These are phyloP conservation scores for Conus canariensis DNA, from an alignment of 2,888 invertebrate genomes.

Conservation along the genomic window DNA sequence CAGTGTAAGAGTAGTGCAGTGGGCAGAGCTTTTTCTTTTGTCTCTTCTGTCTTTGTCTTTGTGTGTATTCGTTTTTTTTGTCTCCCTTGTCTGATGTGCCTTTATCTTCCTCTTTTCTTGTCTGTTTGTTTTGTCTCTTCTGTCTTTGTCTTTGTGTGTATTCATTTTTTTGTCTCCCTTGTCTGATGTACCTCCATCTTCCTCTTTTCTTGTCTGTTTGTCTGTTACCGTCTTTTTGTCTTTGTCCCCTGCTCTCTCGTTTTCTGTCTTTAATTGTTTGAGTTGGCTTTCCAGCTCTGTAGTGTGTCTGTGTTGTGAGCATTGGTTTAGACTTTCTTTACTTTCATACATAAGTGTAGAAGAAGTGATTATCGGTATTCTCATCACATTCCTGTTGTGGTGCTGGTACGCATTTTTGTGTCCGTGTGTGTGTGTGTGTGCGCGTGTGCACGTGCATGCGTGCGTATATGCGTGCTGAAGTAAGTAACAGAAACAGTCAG, in stretches of 20 bases:
- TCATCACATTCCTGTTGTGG: not conserved
- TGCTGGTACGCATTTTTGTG: not conserved
- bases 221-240: not conserved
- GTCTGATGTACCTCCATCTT: not conserved
- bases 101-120: not conserved
- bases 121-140: not conserved
- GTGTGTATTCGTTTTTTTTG: not conserved
- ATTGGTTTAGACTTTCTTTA: too few relatives aligned
- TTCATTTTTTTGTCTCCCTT: too few relatives aligned
- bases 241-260: not conserved
- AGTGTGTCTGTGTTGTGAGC: too few relatives aligned
- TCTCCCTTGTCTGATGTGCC: not conserved
- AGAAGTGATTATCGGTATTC: too few relatives aligned
- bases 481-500: not conserved
- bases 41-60: not conserved
- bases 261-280: too few relatives aligned
- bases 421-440: not conserved
- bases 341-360: too few relatives aligned
- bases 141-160: not conserved
- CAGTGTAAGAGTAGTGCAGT: conserved; percentile 69
- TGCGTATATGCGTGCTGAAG: not conserved
- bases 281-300: too few relatives aligned
- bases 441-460: not conserved
- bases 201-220: not conserved
- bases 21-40: not conserved